A percentile compares a stretch with the other conserved stretches of the same genome.
Conservation (phyloP, 2,113 vertebrate species). For the Cyphomyrus discorhynchus region DNA sequence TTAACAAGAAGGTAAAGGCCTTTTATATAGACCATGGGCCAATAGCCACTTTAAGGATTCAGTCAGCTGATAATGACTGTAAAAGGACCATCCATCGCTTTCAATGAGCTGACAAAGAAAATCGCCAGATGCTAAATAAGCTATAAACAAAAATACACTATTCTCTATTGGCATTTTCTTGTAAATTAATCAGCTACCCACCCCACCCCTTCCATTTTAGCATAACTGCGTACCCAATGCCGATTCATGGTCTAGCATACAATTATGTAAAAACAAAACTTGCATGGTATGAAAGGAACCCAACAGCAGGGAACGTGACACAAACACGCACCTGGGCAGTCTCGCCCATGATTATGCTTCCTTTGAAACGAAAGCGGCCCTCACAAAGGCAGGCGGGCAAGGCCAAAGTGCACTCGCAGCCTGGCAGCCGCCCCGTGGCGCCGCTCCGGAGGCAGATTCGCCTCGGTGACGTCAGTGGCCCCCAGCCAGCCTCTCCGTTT, state of each 20-base stretch:
- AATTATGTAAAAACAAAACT: not conserved
- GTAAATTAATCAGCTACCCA: not conserved
- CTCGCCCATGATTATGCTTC: slow-evolving; percentile 3
- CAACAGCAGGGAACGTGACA: not conserved
- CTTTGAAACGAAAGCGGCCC: slow-evolving; percentile 24
- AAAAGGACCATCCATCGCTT: not conserved
- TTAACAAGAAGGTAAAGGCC: not conserved
- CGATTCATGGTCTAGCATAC: not conserved
- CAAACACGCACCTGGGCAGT: slow-evolving; percentile 23
- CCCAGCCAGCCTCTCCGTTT: slow-evolving; percentile 77
- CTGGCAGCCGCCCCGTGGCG: slow-evolving; percentile 74
- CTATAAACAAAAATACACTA: not conserved
- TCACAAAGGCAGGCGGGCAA: slow-evolving; percentile 50
- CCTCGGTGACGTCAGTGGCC: slow-evolving; percentile 89
- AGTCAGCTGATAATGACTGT: not conserved
- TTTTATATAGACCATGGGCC: not conserved
- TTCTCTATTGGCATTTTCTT: not conserved
- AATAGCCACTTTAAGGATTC: not conserved
- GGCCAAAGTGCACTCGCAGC: slow-evolving; percentile 79
- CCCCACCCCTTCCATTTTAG: not conserved
- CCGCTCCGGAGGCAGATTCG: slow-evolving; percentile 79
- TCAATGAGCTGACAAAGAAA: not conserved
- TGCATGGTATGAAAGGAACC: not conserved
- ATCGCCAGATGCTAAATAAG: not conserved
- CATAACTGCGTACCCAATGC: not conserved